Percentiles rank a stretch among this genome's conserved stretches.
These are phyloP conservation scores for Phytoseiulus persimilis DNA, from an alignment of 2,888 invertebrate species.

Conservation along the genomic window DNA sequence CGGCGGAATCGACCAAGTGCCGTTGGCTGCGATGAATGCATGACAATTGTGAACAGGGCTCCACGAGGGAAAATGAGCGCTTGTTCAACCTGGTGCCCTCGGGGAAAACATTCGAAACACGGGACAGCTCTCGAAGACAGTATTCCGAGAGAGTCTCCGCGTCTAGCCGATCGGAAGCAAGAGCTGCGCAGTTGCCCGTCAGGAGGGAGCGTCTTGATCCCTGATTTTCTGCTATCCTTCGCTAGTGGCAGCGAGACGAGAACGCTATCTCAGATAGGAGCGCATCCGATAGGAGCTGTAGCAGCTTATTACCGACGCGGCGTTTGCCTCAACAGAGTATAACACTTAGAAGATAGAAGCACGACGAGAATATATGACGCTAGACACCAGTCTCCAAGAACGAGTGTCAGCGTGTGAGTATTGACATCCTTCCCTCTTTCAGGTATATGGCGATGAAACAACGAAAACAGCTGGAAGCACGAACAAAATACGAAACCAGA, in stretches of 20 bases:
- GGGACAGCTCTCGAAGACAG: too few relatives aligned
- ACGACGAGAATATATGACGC: too few relatives aligned
- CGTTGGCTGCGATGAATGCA: too few relatives aligned
- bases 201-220: not conserved
- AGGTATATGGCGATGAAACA: constrained; percentile 27
- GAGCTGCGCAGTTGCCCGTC: not conserved
- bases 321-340: not conserved
- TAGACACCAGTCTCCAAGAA: too few relatives aligned
- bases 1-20: too few relatives aligned
- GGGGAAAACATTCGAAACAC: too few relatives aligned
- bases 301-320: not conserved
- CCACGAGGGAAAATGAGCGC: too few relatives aligned
- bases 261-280: not conserved
- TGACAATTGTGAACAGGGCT: too few relatives aligned
- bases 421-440: not conserved
- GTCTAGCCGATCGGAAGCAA: too few relatives aligned
- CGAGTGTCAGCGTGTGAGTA: not conserved
- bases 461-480: constrained; percentile 26
- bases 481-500: constrained; percentile 26
- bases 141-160: too few relatives aligned
- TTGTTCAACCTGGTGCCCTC: too few relatives aligned
- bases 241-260: not conserved
- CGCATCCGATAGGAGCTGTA: not conserved
- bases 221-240: not conserved
- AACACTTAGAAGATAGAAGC: not conserved